These are phyloP conservation scores for Acanthococcus lagerstroemiae DNA, from an alignment of 2,888 invertebrate genomes.

Conservation along the genomic window DNA sequence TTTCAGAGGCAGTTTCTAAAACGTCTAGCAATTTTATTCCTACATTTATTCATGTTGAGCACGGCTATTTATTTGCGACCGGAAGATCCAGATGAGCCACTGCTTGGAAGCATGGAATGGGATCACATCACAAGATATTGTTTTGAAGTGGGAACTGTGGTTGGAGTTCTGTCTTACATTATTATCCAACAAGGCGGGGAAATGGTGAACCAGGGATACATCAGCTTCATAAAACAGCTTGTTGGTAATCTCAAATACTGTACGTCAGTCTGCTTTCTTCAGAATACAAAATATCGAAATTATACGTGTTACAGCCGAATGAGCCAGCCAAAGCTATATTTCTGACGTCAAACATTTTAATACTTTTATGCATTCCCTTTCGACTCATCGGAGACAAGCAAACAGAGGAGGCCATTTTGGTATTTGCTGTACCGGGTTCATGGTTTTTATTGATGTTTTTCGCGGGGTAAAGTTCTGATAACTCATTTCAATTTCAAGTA, in stretches of 20 bases:
- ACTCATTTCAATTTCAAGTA: background rate
- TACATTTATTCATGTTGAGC: conserved; percentile 80
- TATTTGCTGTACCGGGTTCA: conserved; percentile 86
- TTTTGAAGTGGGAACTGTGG: conserved; percentile 73
- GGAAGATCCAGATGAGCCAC: conserved; percentile 48
- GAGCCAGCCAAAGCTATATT: conserved; percentile 93
- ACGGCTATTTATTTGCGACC: conserved; percentile 88
- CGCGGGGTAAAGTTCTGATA: conserved; percentile 64
- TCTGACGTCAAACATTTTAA: conserved; percentile 77
- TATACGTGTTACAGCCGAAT: conserved; percentile 57
- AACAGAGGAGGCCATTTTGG: conserved; percentile 82
- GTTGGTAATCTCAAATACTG: conserved; percentile 47
- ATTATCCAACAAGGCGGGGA: conserved; percentile 89
- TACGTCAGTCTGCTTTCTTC: too few relatives aligned
- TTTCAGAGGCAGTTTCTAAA: conserved; percentile 82
- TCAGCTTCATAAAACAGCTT: conserved; percentile 83
- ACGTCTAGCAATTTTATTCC: conserved; percentile 72
- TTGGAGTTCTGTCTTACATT: conserved; percentile 78
- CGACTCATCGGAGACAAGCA: conserved; percentile 61
- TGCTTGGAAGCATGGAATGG: conserved; percentile 48
- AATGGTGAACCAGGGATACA: conserved; percentile 83
- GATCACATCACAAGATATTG: conserved; percentile 52
- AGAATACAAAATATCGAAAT: too few relatives aligned
- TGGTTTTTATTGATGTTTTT: conserved; percentile 99
- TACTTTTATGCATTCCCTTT: conserved; percentile 81